phyloP scores from a whole-genome alignment of 2,888 invertebrate species.

The Drosophila maculinotata region DNA sequence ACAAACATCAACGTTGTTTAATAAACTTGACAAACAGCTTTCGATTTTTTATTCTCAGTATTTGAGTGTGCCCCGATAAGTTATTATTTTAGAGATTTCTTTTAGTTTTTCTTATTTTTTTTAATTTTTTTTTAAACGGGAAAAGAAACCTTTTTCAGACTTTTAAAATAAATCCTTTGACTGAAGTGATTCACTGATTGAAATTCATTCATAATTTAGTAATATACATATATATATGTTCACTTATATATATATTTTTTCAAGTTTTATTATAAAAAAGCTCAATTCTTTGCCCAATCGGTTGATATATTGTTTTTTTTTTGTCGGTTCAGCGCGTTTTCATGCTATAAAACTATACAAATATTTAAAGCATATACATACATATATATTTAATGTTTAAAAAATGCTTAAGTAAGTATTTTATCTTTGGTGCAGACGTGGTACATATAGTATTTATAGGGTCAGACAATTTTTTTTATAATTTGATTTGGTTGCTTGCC shows the following conservation, averaged over 20 bases:
- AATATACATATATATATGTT: not conserved
- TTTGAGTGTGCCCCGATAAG: too few relatives aligned
- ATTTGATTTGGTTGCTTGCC: conserved; percentile 73
- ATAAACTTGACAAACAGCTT: too few relatives aligned
- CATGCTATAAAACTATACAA: conserved; percentile 9
- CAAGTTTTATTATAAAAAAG: too few relatives aligned
- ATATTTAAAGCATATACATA: conserved; percentile 1
- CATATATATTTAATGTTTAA: conserved; percentile 8
- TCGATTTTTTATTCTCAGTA: too few relatives aligned
- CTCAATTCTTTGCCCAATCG: not conserved
- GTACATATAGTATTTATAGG: conserved; percentile 39
- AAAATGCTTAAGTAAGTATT: conserved; percentile 15
- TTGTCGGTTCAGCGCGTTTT: not conserved
- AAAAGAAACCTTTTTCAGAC: too few relatives aligned
- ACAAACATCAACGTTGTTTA: too few relatives aligned
- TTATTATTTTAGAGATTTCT: too few relatives aligned
- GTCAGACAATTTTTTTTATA: conserved; percentile 53
- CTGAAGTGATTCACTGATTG: too few relatives aligned
- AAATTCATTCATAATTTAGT: too few relatives aligned
- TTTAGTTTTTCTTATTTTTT: too few relatives aligned
- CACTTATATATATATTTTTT: not conserved
- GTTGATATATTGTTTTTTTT: not conserved
- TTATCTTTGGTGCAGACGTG: conserved; percentile 5
- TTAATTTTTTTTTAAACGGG: too few relatives aligned
- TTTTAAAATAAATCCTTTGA: too few relatives aligned